Evolutionary conservation across 2,888 invertebrate species (phyloP), one percentile per base, ranked within the genome.

Genomic region (Hirtodrosophila histrioides): DNA sequence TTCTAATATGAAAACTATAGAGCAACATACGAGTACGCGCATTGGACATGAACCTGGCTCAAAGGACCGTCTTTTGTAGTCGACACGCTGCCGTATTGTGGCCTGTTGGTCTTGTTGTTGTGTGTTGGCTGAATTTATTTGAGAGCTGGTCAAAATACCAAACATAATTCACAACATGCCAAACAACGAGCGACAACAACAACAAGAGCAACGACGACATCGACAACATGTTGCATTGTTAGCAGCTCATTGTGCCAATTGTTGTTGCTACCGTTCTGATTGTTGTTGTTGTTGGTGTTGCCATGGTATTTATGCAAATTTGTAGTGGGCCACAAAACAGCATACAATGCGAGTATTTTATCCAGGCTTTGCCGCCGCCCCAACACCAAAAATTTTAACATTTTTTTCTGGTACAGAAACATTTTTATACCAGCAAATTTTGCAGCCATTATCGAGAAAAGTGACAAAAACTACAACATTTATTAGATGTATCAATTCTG

Each of bases 161-260:
- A 87, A 82, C 88, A 84, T 88, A 84, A 84, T 88, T 84, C 87
- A 88, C 88, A 88, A 84, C 83, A 88, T 88, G 83, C 86, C 83
- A 86, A 82, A 84, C 87, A 65, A 77, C 82, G 79, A 66, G 78
- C 80, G 65, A 64, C 78, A 78, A 73, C 70, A 60, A 74, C 37
- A 43, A 17, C 41, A 29, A 49, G 65, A 56, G 12, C 70, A 60
- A 74, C 37, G 37, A 17, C 41, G 24, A 49, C 65, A 56, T 12
- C 63, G 66, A 83, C 77, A 83, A 88, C 78, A 86, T 88, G 88
- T 88, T 86, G 84, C 88, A 88, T 84, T 88, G 88, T 86, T 83
- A 79, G 86, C 83, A 70, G 82, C 80, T 74, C 78, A 84, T 81
- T 85, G 78, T 63, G 62, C 69, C 87, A 85, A 85, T 64, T 71